These are phyloP conservation scores for Anabacerthia variegaticeps DNA, from an alignment of 2,797 vertebrate species.

Conservation along the genomic window DNA sequence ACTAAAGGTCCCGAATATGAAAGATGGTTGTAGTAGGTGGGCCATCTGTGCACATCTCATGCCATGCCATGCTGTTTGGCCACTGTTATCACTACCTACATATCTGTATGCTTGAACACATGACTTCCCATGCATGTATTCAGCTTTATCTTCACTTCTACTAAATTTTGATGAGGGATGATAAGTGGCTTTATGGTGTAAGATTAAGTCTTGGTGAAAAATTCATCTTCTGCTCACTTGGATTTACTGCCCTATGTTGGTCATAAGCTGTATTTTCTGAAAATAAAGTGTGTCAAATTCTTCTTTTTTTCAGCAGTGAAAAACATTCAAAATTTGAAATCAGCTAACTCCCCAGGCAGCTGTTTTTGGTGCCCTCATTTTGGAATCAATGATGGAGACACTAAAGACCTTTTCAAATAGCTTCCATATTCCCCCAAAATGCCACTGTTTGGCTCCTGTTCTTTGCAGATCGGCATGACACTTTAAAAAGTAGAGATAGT, in stretches of 20 bases:
- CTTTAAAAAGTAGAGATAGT: neutral
- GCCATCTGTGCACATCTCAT: neutral
- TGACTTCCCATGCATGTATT: neutral
- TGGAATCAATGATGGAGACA: neutral
- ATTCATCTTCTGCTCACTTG: neutral
- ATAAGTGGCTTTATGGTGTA: neutral
- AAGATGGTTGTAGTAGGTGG: neutral
- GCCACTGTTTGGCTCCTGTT: neutral
- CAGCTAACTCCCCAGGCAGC: neutral
- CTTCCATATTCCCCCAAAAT: neutral
- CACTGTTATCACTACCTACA: neutral
- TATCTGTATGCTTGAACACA: rapidly evolving
- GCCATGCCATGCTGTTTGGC: neutral
- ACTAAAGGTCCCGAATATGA: neutral
- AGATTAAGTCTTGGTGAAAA: neutral
- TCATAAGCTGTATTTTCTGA: neutral
- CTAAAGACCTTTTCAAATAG: neutral
- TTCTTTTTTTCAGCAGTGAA: neutral
- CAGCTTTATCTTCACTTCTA: neutral
- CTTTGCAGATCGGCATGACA: neutral
- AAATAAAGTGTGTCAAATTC: neutral
- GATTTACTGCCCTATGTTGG: neutral
- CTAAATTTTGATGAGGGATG: neutral
- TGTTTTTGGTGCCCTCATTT: neutral
- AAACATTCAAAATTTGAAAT: neutral